phyloP scores from a whole-genome alignment of 1,140 invertebrate species.

The Augochlora pura region DNA sequence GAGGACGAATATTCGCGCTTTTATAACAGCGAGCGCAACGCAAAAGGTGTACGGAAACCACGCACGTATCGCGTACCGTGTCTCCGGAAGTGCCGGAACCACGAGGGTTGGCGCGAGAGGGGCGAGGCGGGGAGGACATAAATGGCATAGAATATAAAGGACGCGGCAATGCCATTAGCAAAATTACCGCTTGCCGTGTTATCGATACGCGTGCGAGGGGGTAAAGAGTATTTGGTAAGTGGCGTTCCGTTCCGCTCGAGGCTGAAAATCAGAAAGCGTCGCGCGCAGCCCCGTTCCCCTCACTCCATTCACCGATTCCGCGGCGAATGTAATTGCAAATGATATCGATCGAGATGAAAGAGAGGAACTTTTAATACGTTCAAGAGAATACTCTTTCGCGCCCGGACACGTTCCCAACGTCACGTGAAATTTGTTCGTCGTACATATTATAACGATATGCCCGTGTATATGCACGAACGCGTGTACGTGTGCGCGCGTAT shows the following conservation, averaged over 20 bases:
- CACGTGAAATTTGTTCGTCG: not conserved
- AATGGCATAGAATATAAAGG: slow-evolving; percentile 62
- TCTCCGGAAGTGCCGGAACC: slow-evolving; percentile 24
- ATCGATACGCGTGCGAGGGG: slow-evolving; percentile 69
- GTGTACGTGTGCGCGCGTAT: no score
- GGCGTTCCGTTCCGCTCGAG: slow-evolving; percentile 10
- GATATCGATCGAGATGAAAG: slow-evolving; percentile 11
- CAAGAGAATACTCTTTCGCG: not conserved
- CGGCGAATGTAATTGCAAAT: slow-evolving; percentile 24
- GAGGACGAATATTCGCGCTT: not conserved
- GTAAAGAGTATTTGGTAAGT: slow-evolving; percentile 42
- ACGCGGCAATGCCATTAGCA: slow-evolving; percentile 72
- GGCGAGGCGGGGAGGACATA: slow-evolving; percentile 19
- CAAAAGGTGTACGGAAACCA: not conserved
- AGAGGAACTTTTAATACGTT: slow-evolving; percentile 14
- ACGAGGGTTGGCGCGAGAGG: not conserved
- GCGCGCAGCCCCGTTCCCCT: not conserved
- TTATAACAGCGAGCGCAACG: not conserved
- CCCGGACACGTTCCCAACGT: not conserved
- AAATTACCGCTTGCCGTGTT: slow-evolving; percentile 76
- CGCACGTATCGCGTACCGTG: not conserved
- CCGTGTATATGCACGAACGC: no score
- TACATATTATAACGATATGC: no score
- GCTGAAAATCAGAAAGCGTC: slow-evolving; percentile 36
- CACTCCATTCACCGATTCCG: not conserved